Base-by-base conservation (phyloP, 2,888 invertebrate genomes). In the Apamea epomidion region DNA sequence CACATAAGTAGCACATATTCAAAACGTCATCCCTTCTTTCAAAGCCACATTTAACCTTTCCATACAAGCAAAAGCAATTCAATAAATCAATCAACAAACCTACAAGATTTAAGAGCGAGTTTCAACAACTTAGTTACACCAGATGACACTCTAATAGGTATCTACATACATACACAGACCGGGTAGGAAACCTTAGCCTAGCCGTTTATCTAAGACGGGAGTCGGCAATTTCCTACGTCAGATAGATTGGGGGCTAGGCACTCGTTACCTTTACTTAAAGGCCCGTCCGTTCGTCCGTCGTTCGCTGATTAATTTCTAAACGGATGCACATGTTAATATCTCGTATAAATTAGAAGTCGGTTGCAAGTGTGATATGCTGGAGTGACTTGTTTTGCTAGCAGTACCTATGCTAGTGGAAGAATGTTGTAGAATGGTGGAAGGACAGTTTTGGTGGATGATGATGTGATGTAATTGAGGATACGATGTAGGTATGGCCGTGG, bases 191-290 rank as follows among this genome's bases (percentile, higher is more conserved):
- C 92, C 93, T 93, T 92, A 91, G 89, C 89, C 90, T 91, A 91
- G 89, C 88, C 91, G 92, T 92, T 93, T 94, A 95, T 95, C 95
- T 96, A 95, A 96, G 96, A 96, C 94, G 94, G 93, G 94, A 90
- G 94, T 91, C 91, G 83, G 95, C 96, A 97, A 97, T 97, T 97
- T 97, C 96, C 96, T 96, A 92, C 91, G 90, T 90, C 94, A 95
- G 95, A 96, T 96, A 94, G 96, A 94, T 94, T 93, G 93, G 93
- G 92, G 91, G 92, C 92, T 91, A 92, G 93, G 92, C 92, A 91
- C 88, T 93, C 92, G 93, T 93, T 92, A 91, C 91, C 89, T 94
- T 93, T 92, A 92, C 93, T 91, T 91, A 91, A 82, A 91, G 79
- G 85, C 88, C 91, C 90, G 90, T 88, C 91, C 90, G 90, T 87